Conservation (phyloP, 2,797 vertebrate species). For the Buphagus erythrorhynchus region DNA sequence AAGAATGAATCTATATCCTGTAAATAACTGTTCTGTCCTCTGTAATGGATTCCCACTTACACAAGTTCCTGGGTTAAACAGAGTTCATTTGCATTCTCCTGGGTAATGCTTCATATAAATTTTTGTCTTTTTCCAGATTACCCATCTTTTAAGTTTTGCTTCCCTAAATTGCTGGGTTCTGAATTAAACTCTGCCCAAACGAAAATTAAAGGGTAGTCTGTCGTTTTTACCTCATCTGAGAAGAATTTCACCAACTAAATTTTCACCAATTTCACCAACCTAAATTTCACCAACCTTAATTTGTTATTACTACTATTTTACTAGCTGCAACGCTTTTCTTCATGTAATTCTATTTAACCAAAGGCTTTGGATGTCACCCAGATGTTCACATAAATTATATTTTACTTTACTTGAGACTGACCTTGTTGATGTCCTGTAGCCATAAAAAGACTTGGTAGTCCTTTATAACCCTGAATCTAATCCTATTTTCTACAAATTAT, state of each 20-base stretch:
- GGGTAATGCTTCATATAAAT: background rate
- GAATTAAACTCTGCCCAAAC: background rate
- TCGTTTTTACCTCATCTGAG: background rate
- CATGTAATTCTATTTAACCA: background rate
- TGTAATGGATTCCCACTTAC: background rate
- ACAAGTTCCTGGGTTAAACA: background rate
- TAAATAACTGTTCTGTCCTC: background rate
- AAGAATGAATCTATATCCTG: constrained; percentile 9
- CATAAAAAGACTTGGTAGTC: background rate
- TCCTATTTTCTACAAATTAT: background rate
- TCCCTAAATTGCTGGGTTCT: background rate
- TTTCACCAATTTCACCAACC: constrained; percentile 1
- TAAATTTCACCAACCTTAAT: background rate
- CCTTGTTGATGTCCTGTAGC: background rate
- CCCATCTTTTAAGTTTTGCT: background rate
- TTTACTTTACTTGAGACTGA: background rate
- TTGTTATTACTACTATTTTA: background rate
- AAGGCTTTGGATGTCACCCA: background rate
- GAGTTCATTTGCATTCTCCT: background rate
- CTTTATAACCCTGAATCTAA: background rate
- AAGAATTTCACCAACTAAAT: constrained; percentile 5
- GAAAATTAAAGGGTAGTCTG: background rate
- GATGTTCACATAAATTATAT: background rate
- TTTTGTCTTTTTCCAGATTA: background rate
- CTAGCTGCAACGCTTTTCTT: background rate